Percentiles rank a stretch among this genome's conserved stretches.
phyloP scores from a whole-genome alignment of 2,888 invertebrate genomes.

The Thereva nobilitata region DNA sequence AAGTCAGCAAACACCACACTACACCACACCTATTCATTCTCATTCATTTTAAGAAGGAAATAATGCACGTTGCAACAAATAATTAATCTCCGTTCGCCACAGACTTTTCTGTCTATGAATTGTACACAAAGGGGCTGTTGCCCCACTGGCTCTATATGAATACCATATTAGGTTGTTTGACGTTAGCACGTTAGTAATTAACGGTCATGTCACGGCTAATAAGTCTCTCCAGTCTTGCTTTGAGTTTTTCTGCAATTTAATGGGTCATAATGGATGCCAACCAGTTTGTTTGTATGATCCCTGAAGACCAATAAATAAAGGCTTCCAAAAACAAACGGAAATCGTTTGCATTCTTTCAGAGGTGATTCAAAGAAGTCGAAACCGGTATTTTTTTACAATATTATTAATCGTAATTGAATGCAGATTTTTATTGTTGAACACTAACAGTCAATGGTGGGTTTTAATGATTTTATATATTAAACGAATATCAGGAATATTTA shows the following conservation, averaged over 20 bases:
- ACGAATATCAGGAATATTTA: no score
- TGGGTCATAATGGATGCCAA: constrained; percentile 24
- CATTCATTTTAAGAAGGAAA: no score
- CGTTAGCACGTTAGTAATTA: constrained; percentile 33
- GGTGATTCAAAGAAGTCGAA: constrained; percentile 5
- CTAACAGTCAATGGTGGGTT: no score
- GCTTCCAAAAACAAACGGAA: constrained; percentile 24
- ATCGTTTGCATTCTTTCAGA: constrained; percentile 17
- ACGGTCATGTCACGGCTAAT: constrained; percentile 23
- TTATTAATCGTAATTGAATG: not conserved
- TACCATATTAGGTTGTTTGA: constrained; percentile 31
- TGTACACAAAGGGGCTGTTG: constrained; percentile 30
- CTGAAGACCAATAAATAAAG: not conserved
- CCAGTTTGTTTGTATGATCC: constrained; percentile 12
- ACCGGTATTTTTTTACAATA: not conserved
- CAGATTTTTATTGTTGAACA: no score
- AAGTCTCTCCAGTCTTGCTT: constrained; percentile 19
- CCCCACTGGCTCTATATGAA: constrained; percentile 20
- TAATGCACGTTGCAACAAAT: no score
- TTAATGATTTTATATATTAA: no score
- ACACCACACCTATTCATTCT: no score
- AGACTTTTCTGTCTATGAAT: not conserved
- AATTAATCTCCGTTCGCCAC: no score
- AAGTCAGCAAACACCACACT: constrained; percentile 52
- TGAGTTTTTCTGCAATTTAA: constrained; percentile 22